Base-by-base conservation (phyloP, 1,140 invertebrate species). In the Formica selysi region DNA sequence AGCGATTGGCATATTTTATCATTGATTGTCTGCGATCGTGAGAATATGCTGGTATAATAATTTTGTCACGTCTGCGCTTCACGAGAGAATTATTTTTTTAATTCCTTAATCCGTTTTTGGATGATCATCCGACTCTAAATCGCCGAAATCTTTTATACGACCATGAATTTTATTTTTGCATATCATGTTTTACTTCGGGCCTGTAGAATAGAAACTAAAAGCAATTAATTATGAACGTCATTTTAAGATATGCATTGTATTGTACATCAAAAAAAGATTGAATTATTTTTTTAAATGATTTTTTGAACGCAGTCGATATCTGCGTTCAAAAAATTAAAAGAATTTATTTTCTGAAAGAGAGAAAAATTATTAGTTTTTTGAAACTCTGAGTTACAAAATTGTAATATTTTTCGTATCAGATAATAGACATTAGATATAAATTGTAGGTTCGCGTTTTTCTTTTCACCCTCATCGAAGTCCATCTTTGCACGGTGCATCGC, bases 1-100 rank as follows among this genome's bases (percentile, higher is more conserved):
- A 1, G 10, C 6, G 36, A 81, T 57, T 81, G 26, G 11, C 36
- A 61, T 81, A 57, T 61, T 71, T 81, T 10, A 22, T 81, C 7
- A n/a, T 1, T 5, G 22, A 13, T 11, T 2, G 3, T 59, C 2
- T 2, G 3, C 1, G 10, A 70, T 65, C 8, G 11, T 68, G 51
- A 70, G 36, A 71, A 44, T 41, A 29, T 8, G 44, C 26, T 1
- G 48, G 1, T 32, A 19, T 26, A 70, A 51, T 51, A 19, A 51
- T 51, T 71, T 32, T 6, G n/a, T 44, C n/a, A n/a, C 8, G 10
- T 68, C n/a, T 61, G 8, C 29, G 8, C 44, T n/a, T 68, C 38
- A 0, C 16, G 19, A n/a, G 2, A 10, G n/a, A 36, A 51, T 79
- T 8, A 38, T 38, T 59, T 51, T 51, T 19, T 51, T 51, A 51